Percentiles rank a stretch among this genome's conserved stretches.
phyloP scores from a whole-genome alignment of 1,140 invertebrate genomes.

The Holotrichia oblita region DNA sequence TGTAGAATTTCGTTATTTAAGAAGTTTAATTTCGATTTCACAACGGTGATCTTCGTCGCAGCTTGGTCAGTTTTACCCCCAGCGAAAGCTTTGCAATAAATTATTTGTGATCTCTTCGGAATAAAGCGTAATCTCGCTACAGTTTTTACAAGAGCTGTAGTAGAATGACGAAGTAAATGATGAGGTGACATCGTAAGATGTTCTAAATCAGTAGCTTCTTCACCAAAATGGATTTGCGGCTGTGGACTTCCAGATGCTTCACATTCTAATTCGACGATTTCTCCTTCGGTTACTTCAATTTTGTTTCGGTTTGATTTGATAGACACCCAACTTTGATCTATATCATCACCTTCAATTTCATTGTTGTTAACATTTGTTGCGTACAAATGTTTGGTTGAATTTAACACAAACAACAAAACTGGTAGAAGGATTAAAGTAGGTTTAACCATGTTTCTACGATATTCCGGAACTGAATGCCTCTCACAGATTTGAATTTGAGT shows the following conservation, averaged over 20 bases:
- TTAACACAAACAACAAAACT: background rate
- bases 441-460: background rate
- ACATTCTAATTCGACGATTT: slow-evolving; percentile 71
- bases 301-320: slow-evolving; percentile 39
- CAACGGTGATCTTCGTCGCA: slow-evolving; percentile 64
- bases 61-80: slow-evolving; percentile 66
- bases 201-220: slow-evolving; percentile 40
- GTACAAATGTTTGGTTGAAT: background rate
- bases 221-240: slow-evolving; percentile 72
- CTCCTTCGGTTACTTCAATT: slow-evolving; percentile 61
- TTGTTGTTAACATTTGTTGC: background rate
- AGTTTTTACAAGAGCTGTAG: slow-evolving; percentile 65
- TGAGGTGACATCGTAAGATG: slow-evolving; percentile 66
- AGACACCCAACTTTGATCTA: background rate
- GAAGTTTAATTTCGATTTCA: slow-evolving; percentile 26
- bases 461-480: background rate
- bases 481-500: background rate
- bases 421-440: background rate
- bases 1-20: background rate
- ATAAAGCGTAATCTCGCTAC: slow-evolving; percentile 71
- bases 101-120: slow-evolving; percentile 64
- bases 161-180: background rate
- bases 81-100: slow-evolving; percentile 75
- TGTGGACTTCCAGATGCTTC: slow-evolving; percentile 71
- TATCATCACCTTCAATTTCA: background rate